Evolutionary conservation across 1,140 invertebrate species (phyloP).

Genomic region (Orchesella cincta): DNA sequence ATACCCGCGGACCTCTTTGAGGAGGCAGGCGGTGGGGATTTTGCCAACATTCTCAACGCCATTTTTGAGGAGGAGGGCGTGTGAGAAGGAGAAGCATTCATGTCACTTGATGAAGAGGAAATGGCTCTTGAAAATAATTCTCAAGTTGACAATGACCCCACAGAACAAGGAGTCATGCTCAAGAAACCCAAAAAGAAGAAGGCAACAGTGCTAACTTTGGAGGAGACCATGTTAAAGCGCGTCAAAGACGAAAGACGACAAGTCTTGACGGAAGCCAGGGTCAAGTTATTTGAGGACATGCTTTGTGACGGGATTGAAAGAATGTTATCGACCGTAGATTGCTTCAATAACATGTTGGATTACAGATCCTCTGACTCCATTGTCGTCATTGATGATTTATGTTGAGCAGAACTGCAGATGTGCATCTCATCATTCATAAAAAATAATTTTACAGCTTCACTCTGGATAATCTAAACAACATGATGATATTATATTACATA

Average conservation of each 20-base stretch:
- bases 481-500: too few relatives aligned
- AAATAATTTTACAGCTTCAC: too few relatives aligned
- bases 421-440: too few relatives aligned
- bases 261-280: slow-evolving; percentile 18
- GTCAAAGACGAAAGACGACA: background rate
- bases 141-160: too few relatives aligned
- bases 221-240: background rate
- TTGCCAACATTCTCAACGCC: background rate
- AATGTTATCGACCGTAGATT: slow-evolving; percentile 36
- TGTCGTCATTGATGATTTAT: background rate
- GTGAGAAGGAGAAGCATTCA: too few relatives aligned
- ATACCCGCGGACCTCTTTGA: too few relatives aligned
- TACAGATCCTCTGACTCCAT: background rate
- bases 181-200: background rate
- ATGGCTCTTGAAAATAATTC: too few relatives aligned
- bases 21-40: background rate
- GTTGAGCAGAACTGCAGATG: too few relatives aligned
- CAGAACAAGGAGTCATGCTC: too few relatives aligned
- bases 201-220: background rate
- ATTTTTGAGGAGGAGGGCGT: background rate
- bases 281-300: slow-evolving; percentile 39
- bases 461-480: too few relatives aligned
- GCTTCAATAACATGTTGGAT: slow-evolving; percentile 15
- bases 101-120: too few relatives aligned
- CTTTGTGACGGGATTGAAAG: slow-evolving; percentile 33